phyloP scores from a whole-genome alignment of 2,113 vertebrate genomes.

The Dinomys branickii region DNA sequence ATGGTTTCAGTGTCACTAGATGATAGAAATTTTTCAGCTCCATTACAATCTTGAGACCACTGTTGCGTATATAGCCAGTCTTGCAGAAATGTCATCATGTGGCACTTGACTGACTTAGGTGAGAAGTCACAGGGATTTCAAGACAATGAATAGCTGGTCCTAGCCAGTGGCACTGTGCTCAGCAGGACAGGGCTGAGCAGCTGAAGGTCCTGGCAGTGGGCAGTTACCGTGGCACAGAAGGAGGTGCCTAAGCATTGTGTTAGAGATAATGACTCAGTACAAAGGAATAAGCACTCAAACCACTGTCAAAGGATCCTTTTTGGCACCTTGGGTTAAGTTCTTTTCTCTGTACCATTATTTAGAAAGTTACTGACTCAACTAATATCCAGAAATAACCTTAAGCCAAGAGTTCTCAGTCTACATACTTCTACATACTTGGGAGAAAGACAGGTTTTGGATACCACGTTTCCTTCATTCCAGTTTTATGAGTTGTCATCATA shows the following conservation, averaged over 20 bases:
- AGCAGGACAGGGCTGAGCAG: not conserved
- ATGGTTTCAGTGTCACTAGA: not conserved
- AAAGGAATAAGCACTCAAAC: not conserved
- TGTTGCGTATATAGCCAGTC: not conserved
- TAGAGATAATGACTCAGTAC: not conserved
- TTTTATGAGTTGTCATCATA: not conserved
- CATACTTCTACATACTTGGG: not conserved
- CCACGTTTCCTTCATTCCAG: constrained; percentile 43
- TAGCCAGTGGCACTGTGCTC: not conserved
- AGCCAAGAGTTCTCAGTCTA: not conserved
- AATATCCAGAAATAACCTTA: not conserved
- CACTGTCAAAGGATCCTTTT: not conserved
- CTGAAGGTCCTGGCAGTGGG: not conserved
- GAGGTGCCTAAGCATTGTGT: not conserved
- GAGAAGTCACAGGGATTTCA: not conserved
- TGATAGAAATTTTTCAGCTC: not conserved
- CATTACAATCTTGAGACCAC: not conserved
- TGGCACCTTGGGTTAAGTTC: not conserved
- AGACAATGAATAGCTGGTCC: not conserved
- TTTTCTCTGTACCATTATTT: not conserved
- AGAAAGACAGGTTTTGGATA: not conserved
- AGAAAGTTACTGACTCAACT: not conserved
- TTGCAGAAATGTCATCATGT: not conserved
- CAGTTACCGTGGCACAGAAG: not conserved
- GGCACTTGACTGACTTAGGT: not conserved